These are phyloP conservation scores for Myanophis thanlyinensis DNA, from an alignment of 2,113 vertebrate species.

Conservation along the genomic window DNA sequence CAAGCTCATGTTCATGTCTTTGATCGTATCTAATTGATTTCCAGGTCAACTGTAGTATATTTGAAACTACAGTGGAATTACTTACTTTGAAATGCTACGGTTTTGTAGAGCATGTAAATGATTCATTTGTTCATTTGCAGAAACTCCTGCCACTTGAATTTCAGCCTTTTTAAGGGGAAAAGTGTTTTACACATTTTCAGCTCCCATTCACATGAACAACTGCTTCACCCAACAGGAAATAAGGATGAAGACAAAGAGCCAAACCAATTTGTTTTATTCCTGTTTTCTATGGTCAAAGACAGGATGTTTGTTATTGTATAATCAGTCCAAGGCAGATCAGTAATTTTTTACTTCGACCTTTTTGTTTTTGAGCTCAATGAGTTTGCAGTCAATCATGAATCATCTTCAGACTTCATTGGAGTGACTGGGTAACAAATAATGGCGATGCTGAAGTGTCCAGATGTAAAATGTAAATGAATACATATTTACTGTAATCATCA, in stretches of 20 bases:
- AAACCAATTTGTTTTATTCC: background rate
- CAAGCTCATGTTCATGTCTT: background rate
- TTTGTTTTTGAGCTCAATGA: background rate
- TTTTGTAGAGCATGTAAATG: background rate
- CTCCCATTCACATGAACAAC: background rate
- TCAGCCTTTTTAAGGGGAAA: background rate
- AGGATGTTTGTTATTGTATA: background rate
- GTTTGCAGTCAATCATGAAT: background rate
- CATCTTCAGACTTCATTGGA: background rate
- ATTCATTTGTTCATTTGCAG: background rate
- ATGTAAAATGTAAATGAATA: background rate
- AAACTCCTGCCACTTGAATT: background rate
- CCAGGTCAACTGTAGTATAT: background rate
- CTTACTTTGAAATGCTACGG: background rate
- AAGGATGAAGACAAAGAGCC: background rate
- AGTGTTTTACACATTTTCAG: background rate
- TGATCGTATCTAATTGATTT: background rate
- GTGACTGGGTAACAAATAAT: background rate
- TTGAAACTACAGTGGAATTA: background rate
- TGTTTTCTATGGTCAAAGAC: background rate
- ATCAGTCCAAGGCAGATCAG: background rate
- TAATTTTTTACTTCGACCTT: background rate
- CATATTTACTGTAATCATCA: constrained; percentile 40
- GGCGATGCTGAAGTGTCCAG: background rate
- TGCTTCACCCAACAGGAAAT: background rate